Evolutionary conservation across 2,113 vertebrate genomes (phyloP).

Genomic region (Phalacrocorax pelagicus): DNA sequence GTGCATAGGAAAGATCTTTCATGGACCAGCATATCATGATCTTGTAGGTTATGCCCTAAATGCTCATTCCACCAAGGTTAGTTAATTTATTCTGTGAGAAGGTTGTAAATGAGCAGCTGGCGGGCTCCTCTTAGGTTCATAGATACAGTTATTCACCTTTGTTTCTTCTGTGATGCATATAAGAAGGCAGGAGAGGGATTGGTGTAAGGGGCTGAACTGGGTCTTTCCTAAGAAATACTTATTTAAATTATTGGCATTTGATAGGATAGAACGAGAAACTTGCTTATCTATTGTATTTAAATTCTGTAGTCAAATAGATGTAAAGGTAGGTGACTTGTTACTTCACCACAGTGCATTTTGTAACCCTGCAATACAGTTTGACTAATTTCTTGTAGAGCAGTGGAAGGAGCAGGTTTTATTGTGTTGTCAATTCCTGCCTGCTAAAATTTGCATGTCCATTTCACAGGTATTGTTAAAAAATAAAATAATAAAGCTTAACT

Average conservation of each 20-base stretch:
- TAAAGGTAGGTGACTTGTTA: not conserved
- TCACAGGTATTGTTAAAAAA: not conserved
- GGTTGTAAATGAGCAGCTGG: not conserved
- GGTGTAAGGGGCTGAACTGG: not conserved
- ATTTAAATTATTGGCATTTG: not conserved
- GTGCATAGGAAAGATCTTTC: not conserved
- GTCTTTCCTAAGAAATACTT: not conserved
- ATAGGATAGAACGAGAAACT: not conserved
- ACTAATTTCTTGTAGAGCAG: not conserved
- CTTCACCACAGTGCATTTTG: not conserved
- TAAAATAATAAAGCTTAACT: not conserved
- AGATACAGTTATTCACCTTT: not conserved
- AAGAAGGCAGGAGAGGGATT: not conserved
- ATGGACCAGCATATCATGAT: fast-evolving
- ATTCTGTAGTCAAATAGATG: not conserved
- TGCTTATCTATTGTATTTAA: not conserved
- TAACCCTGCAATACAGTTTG: not conserved
- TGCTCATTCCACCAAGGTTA: not conserved
- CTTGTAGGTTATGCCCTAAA: not conserved
- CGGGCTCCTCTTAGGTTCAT: not conserved
- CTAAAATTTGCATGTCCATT: not conserved
- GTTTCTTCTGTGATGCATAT: not conserved
- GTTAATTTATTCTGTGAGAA: not conserved
- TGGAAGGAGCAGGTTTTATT: not conserved
- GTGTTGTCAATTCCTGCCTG: not conserved